Conservation (phyloP, 2,797 vertebrate genomes). For the Falco berigora region DNA sequence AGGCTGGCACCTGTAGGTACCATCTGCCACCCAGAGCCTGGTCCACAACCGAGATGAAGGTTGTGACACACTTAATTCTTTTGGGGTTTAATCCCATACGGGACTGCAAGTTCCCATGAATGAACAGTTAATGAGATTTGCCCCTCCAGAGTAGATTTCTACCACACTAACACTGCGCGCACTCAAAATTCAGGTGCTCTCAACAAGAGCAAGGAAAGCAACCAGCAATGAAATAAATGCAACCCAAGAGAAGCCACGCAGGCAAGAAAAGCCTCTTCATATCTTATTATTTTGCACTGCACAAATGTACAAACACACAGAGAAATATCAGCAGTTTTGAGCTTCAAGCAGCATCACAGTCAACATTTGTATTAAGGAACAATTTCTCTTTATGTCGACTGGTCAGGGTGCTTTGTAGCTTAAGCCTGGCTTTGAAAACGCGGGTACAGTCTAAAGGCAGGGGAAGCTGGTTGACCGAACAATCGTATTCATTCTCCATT, state of each 20-base stretch:
- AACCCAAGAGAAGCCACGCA: background rate
- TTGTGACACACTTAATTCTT: background rate
- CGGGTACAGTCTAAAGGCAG: slow-evolving; percentile 15
- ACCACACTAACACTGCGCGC: background rate
- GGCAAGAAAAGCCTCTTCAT: background rate
- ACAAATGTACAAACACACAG: slow-evolving; percentile 17
- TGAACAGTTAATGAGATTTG: background rate
- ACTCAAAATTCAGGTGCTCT: background rate
- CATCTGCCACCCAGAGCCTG: background rate
- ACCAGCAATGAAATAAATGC: background rate
- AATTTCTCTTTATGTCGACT: slow-evolving; percentile 34
- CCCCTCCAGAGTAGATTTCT: background rate
- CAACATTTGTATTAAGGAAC: slow-evolving; percentile 51
- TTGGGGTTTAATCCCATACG: background rate
- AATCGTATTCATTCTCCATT: slow-evolving; percentile 61
- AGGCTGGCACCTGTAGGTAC: background rate
- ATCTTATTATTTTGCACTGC: background rate
- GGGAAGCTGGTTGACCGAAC: slow-evolving; percentile 49
- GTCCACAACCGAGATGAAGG: background rate
- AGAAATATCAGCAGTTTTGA: slow-evolving; percentile 15
- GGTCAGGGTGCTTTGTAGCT: slow-evolving; percentile 31
- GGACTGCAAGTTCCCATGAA: background rate
- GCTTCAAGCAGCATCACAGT: slow-evolving; percentile 38
- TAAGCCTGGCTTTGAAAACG: slow-evolving; percentile 50
- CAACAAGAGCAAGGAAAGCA: background rate